phyloP scores from a whole-genome alignment of 2,888 invertebrate species.

The Ochropacha duplaris region DNA sequence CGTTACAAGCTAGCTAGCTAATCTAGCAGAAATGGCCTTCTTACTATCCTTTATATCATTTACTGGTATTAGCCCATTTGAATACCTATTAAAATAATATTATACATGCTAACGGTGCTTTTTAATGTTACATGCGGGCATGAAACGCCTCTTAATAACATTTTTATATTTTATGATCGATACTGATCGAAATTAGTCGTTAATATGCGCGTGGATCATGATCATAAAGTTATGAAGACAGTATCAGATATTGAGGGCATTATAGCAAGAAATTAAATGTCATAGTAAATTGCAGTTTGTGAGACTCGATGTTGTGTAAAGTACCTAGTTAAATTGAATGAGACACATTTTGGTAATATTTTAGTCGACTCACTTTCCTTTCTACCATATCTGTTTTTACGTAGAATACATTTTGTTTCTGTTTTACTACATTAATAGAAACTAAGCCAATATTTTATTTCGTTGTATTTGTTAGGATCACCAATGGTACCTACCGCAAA shows the following conservation, averaged over 20 bases:
- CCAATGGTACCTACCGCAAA: no score
- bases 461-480: no score
- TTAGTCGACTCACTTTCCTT: neutral
- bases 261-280: neutral
- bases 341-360: neutral
- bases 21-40: no score
- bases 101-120: neutral
- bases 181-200: constrained; percentile 22
- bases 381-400: neutral
- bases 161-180: constrained; percentile 20
- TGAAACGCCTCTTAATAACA: constrained; percentile 17
- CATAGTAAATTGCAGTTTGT: neutral
- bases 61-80: neutral
- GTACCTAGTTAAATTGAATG: neutral
- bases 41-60: neutral
- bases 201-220: constrained; percentile 1
- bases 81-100: neutral
- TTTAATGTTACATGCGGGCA: neutral
- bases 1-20: no score
- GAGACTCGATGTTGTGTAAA: neutral
- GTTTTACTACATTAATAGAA: no score
- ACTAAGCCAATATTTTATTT: neutral
- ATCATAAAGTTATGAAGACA: neutral
- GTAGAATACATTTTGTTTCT: no score
- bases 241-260: neutral